Evolutionary conservation across 2,797 vertebrate species (phyloP).

Genomic region (Rhabdomys pumilio): DNA sequence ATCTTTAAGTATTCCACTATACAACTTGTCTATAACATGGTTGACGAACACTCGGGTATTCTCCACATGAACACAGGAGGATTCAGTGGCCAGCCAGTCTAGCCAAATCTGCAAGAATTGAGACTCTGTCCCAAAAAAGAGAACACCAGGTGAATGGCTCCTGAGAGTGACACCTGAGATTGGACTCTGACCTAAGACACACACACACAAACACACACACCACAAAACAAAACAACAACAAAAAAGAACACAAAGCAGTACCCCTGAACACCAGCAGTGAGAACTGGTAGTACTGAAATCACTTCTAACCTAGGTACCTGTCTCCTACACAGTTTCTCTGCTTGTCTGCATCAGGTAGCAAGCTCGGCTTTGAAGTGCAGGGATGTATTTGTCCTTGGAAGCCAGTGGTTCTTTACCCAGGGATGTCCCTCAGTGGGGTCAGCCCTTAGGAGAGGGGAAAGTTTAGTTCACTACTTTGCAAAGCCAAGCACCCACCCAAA

Average conservation of each 20-base stretch:
- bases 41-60: neutral
- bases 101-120: neutral
- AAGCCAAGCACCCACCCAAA: neutral
- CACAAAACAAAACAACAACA: too few relatives aligned
- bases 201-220: neutral
- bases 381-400: neutral
- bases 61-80: neutral
- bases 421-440: neutral
- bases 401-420: neutral
- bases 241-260: neutral
- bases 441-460: neutral
- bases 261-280: neutral
- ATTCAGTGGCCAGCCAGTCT: neutral
- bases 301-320: too few relatives aligned
- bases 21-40: neutral
- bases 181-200: neutral
- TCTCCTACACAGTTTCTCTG: neutral
- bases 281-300: neutral
- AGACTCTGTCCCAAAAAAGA: neutral
- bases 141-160: neutral
- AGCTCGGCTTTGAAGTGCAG: neutral
- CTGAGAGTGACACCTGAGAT: neutral
- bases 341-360: neutral
- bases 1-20: neutral
- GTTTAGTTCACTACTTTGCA: neutral